Base-by-base conservation (phyloP, 2,888 invertebrate genomes). In the Acleris cristana region DNA sequence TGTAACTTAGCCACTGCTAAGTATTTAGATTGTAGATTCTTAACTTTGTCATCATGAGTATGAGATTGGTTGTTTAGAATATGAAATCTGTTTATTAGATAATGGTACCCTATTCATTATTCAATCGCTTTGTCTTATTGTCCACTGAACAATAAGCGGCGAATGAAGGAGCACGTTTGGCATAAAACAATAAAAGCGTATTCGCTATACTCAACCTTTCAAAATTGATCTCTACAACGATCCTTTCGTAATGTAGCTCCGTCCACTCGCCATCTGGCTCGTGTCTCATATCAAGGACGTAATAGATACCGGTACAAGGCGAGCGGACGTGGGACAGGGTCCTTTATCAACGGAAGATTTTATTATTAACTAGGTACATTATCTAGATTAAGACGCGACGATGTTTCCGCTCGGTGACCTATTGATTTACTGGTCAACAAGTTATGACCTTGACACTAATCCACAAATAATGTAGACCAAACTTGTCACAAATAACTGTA, bases 91-190 rank as follows among this genome's bases (percentile, higher is more conserved):
- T 34, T 12, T 55, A 44, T 40, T 51, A 30, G 48, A 45, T 40
- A 53, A 65, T 69, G 57, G 52, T 61, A 64, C 51, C 61, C 58
- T 58, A 54, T 65, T 67, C 48, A 67, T 56, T 62, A 59, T 63
- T 58, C 62, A 63, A 54, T 58, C 58, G 67, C 40, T 67, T 63
- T 63, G 67, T 62, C 58, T 58, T 53, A 67, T 67, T 58, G 67
- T 63, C 26, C 49, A 40, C 40, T 14, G 40, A 53, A 19, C 48
- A 48, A 54, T 53, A 58, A 54, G 19, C 53, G 18, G 53, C 19
- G 45, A 10, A 44, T 57, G 53, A 48, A 53, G 60, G 30, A 60
- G 45, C 52, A 34, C 62, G 30, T 40, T 18, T 18, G 7, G 18
- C 40, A 48, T 49, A 58, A 52, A 57, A 53, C 26, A 49, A 58